Conservation (phyloP, 2,888 invertebrate genomes). For the Cremastinae sp. region DNA sequence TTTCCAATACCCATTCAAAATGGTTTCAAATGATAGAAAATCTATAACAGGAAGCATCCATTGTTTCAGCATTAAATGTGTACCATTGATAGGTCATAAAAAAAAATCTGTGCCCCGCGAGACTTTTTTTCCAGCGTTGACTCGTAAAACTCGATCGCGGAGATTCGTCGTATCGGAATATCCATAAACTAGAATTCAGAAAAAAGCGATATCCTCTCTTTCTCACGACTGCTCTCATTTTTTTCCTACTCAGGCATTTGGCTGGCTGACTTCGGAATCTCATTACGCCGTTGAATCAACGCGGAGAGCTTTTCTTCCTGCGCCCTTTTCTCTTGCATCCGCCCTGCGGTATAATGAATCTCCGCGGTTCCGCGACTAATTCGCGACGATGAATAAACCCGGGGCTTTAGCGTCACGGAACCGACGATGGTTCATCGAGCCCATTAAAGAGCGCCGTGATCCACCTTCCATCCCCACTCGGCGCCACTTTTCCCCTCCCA, state of each 20-base stretch:
- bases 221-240: constrained; percentile 44
- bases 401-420: constrained; percentile 62
- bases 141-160: constrained; percentile 1
- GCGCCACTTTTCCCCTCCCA: background rate
- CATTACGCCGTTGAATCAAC: constrained; percentile 28
- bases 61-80: background rate
- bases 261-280: constrained; percentile 22
- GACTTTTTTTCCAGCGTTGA: too few species aligned
- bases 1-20: too few species aligned
- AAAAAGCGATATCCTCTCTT: constrained; percentile 26
- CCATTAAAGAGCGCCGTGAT: constrained; percentile 66
- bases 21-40: too few species aligned
- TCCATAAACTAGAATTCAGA: constrained; percentile 6
- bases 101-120: too few species aligned
- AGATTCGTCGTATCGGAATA: background rate
- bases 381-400: constrained; percentile 65
- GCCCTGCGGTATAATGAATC: constrained; percentile 60
- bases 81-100: background rate
- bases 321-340: constrained; percentile 2
- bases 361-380: constrained; percentile 64
- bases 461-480: constrained; percentile 4
- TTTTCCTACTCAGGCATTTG: constrained; percentile 50
- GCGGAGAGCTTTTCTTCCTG: constrained; percentile 18
- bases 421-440: constrained; percentile 66
- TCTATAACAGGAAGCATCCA: too few species aligned